A percentile compares a stretch with the other conserved stretches of the same genome.
Conservation (phyloP, 1,140 invertebrate species). For the Drosophila watanabei region DNA sequence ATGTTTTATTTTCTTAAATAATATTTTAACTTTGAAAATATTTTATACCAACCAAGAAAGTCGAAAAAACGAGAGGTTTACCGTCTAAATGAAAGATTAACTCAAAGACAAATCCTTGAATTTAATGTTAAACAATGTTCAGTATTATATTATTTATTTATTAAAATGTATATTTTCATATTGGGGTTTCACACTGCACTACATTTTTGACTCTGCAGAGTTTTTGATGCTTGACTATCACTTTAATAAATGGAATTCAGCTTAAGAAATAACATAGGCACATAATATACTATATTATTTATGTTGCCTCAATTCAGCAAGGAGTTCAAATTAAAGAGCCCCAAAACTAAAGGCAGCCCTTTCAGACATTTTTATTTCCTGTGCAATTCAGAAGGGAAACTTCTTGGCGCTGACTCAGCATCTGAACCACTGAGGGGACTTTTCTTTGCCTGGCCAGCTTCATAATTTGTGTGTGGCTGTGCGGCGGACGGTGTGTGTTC, state of each 20-base stretch:
- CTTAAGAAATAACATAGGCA: no score
- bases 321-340: neutral
- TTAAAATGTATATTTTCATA: no score
- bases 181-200: no score
- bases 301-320: neutral
- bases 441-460: slow-evolving; percentile 46
- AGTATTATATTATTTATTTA: neutral
- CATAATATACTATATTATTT: no score
- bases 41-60: no score
- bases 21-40: no score
- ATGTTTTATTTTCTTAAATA: neutral
- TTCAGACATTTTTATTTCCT: neutral
- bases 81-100: neutral
- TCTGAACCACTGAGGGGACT: slow-evolving; percentile 27
- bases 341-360: neutral
- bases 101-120: neutral
- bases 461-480: slow-evolving; percentile 57
- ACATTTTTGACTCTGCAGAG: no score
- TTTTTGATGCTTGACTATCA: no score
- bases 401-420: slow-evolving; percentile 46
- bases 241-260: neutral
- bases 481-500: slow-evolving; percentile 44
- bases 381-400: slow-evolving; percentile 17
- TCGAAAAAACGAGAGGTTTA: neutral
- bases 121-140: rapidly evolving